Evolutionary conservation across 2,888 invertebrate genomes (phyloP).

Genomic region (Quadroppia sp.): DNA sequence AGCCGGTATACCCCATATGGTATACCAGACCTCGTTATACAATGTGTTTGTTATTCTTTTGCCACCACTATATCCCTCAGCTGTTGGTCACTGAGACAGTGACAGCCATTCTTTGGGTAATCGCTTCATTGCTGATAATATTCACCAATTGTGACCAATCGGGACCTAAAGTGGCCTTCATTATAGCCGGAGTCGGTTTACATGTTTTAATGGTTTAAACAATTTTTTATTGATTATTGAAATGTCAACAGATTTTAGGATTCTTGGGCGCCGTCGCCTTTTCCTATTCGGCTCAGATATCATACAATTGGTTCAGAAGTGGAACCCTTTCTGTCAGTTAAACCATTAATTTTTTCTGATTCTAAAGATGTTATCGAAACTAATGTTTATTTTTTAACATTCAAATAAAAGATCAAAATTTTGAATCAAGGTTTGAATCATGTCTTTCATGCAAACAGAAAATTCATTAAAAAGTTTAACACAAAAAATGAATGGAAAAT

Average conservation of each 20-base stretch:
- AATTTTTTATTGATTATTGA: background rate
- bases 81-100: slow-evolving; percentile 36
- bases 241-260: slow-evolving; percentile 34
- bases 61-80: too few relatives aligned
- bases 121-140: slow-evolving; percentile 39
- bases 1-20: background rate
- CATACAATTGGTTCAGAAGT: slow-evolving; percentile 41
- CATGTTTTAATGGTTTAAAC: too few relatives aligned
- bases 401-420: too few relatives aligned
- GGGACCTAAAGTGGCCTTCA: slow-evolving; percentile 41
- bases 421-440: too few relatives aligned
- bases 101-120: slow-evolving; percentile 36
- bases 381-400: too few relatives aligned
- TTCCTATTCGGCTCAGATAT: slow-evolving; percentile 40
- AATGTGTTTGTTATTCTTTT: too few relatives aligned
- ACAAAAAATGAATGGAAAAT: too few relatives aligned
- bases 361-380: too few relatives aligned
- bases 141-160: slow-evolving; percentile 38
- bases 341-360: background rate
- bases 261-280: slow-evolving; percentile 39
- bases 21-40: too few relatives aligned
- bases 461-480: too few relatives aligned
- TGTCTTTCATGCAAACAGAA: too few relatives aligned
- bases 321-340: background rate
- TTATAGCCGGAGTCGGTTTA: slow-evolving; percentile 39